Evolutionary conservation across 1,140 invertebrate genomes (phyloP).

Genomic region (Calosoma granatense): DNA sequence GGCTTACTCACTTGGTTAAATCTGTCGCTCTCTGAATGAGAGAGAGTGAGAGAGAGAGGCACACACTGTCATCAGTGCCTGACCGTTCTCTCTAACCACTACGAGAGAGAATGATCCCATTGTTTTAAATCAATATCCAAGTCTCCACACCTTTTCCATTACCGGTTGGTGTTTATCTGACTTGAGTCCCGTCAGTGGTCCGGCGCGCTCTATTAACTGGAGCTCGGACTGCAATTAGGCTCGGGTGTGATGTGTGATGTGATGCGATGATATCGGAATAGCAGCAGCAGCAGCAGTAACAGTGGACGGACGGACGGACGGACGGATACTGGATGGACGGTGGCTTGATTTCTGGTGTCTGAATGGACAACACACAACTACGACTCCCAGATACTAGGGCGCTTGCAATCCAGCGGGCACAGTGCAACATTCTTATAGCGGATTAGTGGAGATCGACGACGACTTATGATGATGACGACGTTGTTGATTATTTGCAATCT

Average conservation of each 20-base stretch:
- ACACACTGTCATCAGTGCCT: too few species aligned
- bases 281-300: too few species aligned
- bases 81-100: too few species aligned
- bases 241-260: neutral
- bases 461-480: too few species aligned
- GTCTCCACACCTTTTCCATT: constrained; percentile 20
- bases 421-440: neutral
- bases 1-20: constrained; percentile 25
- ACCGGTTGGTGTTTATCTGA: constrained; percentile 24
- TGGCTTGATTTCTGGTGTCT: too few species aligned
- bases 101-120: constrained; percentile 22
- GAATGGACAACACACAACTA: too few species aligned
- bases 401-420: too few species aligned
- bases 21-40: constrained; percentile 17
- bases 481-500: constrained; percentile 20
- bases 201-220: too few species aligned
- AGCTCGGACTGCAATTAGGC: neutral
- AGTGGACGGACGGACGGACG: too few species aligned
- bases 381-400: too few species aligned
- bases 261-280: neutral
- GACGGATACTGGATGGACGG: too few species aligned
- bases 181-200: too few species aligned
- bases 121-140: constrained; percentile 28
- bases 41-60: neutral
- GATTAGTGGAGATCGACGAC: constrained; percentile 23